These are phyloP conservation scores for Dendrolimus houi DNA, from an alignment of 2,888 invertebrate species.

Conservation along the genomic window DNA sequence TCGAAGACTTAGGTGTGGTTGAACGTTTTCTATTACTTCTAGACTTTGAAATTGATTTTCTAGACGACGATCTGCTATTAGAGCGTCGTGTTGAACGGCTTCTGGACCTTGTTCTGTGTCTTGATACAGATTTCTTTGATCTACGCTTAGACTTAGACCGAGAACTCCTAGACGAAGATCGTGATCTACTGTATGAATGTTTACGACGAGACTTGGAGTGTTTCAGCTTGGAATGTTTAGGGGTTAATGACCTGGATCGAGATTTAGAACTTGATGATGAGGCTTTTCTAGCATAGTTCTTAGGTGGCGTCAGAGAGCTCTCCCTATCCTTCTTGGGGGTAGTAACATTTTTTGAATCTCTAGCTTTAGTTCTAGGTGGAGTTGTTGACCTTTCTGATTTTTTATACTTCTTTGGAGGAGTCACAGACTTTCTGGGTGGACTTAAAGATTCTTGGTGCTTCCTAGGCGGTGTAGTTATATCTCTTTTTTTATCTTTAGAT, in stretches of 20 bases:
- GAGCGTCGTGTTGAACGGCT: slow-evolving; percentile 40
- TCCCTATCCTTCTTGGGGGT: slow-evolving; percentile 40
- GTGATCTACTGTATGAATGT: slow-evolving; percentile 29
- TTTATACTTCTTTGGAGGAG: slow-evolving; percentile 39
- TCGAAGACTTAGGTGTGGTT: slow-evolving; percentile 19
- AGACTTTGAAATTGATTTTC: slow-evolving; percentile 29
- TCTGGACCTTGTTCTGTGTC: slow-evolving; percentile 34
- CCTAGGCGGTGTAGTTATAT: slow-evolving; percentile 30
- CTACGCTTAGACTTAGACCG: slow-evolving; percentile 35
- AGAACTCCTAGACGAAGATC: slow-evolving; percentile 28
- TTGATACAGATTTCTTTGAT: slow-evolving; percentile 26
- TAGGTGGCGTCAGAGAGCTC: slow-evolving; percentile 57
- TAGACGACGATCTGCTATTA: slow-evolving; percentile 27
- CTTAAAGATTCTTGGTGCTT: slow-evolving; percentile 25
- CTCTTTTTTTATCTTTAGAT: slow-evolving; percentile 27
- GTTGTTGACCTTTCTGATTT: slow-evolving; percentile 28
- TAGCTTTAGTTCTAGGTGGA: slow-evolving; percentile 36
- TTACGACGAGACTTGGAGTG: slow-evolving; percentile 24
- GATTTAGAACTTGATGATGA: slow-evolving; percentile 46
- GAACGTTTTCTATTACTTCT: slow-evolving; percentile 27
- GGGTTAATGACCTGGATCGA: slow-evolving; percentile 32
- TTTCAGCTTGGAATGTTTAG: slow-evolving; percentile 29
- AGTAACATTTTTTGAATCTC: slow-evolving; percentile 29
- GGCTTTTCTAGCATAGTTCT: slow-evolving; percentile 48
- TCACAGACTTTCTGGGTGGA: slow-evolving; percentile 33